Conservation (phyloP, 2,797 vertebrate species). For the Tiaroga cobitis region DNA sequence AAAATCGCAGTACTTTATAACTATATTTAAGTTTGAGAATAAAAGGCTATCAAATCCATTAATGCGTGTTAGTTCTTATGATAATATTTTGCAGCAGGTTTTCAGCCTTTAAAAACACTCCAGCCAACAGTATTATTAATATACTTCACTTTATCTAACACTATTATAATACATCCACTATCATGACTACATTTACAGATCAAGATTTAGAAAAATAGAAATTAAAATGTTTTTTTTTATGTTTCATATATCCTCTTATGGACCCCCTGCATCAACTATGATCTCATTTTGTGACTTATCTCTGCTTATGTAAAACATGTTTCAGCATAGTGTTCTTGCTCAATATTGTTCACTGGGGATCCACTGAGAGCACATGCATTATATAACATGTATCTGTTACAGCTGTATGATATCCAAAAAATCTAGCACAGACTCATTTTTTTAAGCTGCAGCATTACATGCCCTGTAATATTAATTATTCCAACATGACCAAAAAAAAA, state of each 20-base stretch:
- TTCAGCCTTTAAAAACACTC: not conserved
- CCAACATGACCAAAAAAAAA: not conserved
- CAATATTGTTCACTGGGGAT: constrained; percentile 14
- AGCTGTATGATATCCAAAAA: constrained; percentile 20
- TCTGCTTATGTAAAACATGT: not conserved
- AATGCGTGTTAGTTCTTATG: not conserved
- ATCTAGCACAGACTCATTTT: not conserved
- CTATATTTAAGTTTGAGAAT: not conserved
- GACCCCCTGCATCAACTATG: not conserved
- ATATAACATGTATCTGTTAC: constrained; percentile 19
- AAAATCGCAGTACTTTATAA: not conserved
- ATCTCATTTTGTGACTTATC: not conserved
- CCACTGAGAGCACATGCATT: constrained; percentile 28
- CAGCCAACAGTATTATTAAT: not conserved
- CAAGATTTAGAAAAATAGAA: not conserved
- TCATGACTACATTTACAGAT: not conserved
- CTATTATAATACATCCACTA: not conserved
- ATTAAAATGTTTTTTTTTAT: not conserved
- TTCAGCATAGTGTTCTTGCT: not conserved
- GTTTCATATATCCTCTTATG: not conserved
- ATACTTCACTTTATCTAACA: not conserved
- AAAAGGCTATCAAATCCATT: not conserved
- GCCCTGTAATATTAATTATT: not conserved
- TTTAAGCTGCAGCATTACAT: not conserved
- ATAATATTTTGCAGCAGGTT: not conserved